Conservation (phyloP, 2,797 vertebrate genomes). For the Hoplostethus atlanticus region DNA sequence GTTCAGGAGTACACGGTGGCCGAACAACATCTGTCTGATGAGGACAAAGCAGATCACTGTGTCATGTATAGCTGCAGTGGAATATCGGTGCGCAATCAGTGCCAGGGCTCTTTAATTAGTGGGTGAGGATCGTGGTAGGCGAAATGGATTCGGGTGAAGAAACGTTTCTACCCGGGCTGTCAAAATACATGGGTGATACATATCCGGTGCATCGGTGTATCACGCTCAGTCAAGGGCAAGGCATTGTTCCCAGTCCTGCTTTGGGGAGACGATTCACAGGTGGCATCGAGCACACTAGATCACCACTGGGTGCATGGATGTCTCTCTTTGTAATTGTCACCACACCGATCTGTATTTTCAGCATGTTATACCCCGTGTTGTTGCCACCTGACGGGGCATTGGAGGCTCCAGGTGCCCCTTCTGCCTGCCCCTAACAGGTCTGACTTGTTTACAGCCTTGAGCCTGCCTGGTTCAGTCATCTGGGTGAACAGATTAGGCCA, state of each 20-base stretch:
- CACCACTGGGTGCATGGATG: neutral
- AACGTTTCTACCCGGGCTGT: constrained; percentile 29
- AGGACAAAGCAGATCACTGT: constrained; percentile 50
- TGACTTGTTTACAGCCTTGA: constrained; percentile 45
- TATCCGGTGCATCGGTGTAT: constrained; percentile 38
- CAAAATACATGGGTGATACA: constrained; percentile 17
- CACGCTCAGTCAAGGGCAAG: constrained; percentile 59
- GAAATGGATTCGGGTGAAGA: constrained; percentile 5
- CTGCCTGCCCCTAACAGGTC: constrained; percentile 34
- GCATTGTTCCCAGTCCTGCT: constrained; percentile 40
- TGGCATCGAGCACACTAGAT: constrained; percentile 46
- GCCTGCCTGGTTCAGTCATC: constrained; percentile 16
- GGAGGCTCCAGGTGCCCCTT: constrained; percentile 48
- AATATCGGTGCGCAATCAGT: constrained; percentile 58
- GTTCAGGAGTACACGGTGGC: constrained; percentile 12
- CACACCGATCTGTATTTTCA: neutral
- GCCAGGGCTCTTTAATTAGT: constrained; percentile 22
- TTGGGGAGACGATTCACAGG: constrained; percentile 63
- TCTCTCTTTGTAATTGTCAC: constrained; percentile 24
- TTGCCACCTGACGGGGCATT: constrained; percentile 6
- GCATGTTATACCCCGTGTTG: constrained; percentile 12
- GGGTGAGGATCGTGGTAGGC: neutral
- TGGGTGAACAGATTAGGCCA: constrained; percentile 12
- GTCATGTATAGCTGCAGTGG: constrained; percentile 42
- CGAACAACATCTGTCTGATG: constrained; percentile 56